Evolutionary conservation across 2,888 invertebrate genomes (phyloP), one percentile per base, ranked within the genome.

Genomic region (Tinea semifulvella): DNA sequence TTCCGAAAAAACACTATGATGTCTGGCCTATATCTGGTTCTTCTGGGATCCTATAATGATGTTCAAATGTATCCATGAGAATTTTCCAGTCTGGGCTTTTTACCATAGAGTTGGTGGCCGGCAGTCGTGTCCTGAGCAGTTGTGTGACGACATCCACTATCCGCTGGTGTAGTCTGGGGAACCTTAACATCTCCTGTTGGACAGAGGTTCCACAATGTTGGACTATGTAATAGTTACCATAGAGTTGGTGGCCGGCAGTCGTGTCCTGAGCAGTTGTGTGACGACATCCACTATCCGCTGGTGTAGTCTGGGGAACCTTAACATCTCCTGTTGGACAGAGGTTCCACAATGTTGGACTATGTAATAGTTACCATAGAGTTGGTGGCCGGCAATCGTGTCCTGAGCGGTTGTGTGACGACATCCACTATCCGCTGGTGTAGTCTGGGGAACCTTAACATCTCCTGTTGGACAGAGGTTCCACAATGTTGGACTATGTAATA

Each of bases 401-500:
- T 85, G 54, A 99, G 77, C 49, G 98, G 79, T 55, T 95, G 93
- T 10, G 98, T n/a, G n/a, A n/a, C n/a, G n/a, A n/a, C n/a, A n/a
- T n/a, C n/a, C n/a, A n/a, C n/a, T n/a, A n/a, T n/a, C 60, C 92
- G 89, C 66, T 99, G 99, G 68, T 98, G 96, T 43, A 99, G 85
- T 63, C 95, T 94, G 10, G 99, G 99, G 70, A 99, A 99, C 35
- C 86, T 88, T 47, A 97, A 77, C 96, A 99, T 96, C 80, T 99
- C 98, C 74, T 98, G 97, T 72, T 98, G 94, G 35, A 94, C 94
- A 77, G 98, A 98, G 25, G 93, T 94, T 50, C 98, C 98, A 68
- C 99, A 99, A 66, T 99, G 98, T 71, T 99, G 89, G 55, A 99
- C 97, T 58, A 99, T 99, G n/a, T n/a, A n/a, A n/a, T n/a, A n/a